phyloP scores from a whole-genome alignment of 1,140 invertebrate genomes.

The Drosophila orosa region DNA sequence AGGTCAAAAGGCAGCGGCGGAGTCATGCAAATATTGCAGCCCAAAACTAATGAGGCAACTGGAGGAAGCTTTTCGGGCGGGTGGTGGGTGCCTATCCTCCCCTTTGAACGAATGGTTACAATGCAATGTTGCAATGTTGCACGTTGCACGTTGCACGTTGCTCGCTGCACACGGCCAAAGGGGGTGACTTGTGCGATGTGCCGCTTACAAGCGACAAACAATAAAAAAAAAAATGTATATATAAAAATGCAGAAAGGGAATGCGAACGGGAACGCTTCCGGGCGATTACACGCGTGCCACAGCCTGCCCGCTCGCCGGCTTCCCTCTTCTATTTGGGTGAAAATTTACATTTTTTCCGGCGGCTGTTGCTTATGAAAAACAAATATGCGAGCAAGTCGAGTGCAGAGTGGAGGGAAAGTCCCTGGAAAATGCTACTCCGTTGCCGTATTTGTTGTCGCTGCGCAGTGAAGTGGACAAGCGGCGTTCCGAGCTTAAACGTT shows the following conservation, averaged over 20 bases:
- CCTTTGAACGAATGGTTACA: constrained; percentile 19
- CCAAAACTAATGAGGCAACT: constrained; percentile 41
- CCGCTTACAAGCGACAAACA: constrained; percentile 40
- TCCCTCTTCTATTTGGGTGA: constrained; percentile 67
- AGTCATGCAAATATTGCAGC: constrained; percentile 55
- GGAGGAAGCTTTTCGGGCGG: constrained; percentile 23
- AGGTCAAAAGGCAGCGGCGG: constrained; percentile 44
- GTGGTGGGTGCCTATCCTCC: not conserved
- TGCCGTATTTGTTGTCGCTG: constrained; percentile 59
- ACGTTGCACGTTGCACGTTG: constrained; percentile 16
- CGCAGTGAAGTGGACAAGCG: constrained; percentile 76
- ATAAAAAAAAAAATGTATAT: constrained; percentile 19
- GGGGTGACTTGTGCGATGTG: constrained; percentile 30
- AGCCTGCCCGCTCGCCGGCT: not conserved
- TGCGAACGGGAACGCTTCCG: constrained; percentile 63
- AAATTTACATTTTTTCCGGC: constrained; percentile 77
- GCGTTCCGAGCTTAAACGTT: constrained; percentile 69
- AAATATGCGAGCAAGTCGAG: constrained; percentile 47
- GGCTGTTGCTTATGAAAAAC: constrained; percentile 67
- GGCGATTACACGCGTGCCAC: constrained; percentile 79
- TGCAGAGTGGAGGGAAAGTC: constrained; percentile 27
- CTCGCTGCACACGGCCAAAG: constrained; percentile 20
- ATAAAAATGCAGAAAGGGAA: constrained; percentile 13
- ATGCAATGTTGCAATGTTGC: constrained; percentile 40
- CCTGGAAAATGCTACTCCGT: constrained; percentile 20